These are phyloP conservation scores for Timandra comae DNA, from an alignment of 2,888 invertebrate species.

Conservation along the genomic window DNA sequence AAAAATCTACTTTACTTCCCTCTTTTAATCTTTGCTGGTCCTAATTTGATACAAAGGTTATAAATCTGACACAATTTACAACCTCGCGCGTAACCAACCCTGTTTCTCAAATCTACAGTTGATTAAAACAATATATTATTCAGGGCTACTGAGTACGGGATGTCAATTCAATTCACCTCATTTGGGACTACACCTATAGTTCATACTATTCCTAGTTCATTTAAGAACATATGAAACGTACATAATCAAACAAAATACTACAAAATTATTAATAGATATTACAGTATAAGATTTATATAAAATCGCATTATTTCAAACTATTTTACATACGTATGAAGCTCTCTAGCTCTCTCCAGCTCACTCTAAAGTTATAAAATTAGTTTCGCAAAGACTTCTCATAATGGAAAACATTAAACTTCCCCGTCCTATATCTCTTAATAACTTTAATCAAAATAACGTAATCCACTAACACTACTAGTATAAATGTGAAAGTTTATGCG, in stretches of 20 bases:
- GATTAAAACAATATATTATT: slow-evolving; percentile 26
- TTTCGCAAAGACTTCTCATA: too few relatives aligned
- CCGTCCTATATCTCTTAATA: too few relatives aligned
- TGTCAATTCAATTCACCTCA: slow-evolving; percentile 7
- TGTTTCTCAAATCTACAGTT: slow-evolving; percentile 14
- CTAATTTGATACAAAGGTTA: slow-evolving; percentile 8
- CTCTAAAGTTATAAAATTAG: too few relatives aligned
- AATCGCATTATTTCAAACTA: not conserved
- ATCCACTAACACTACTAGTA: too few relatives aligned
- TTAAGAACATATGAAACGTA: not conserved
- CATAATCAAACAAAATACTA: not conserved
- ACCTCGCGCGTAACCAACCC: slow-evolving; percentile 3
- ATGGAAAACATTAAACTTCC: too few relatives aligned
- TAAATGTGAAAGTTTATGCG: too few relatives aligned
- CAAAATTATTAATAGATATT: not conserved
- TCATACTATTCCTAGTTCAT: not conserved
- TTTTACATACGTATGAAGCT: too few relatives aligned
- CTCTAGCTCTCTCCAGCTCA: too few relatives aligned
- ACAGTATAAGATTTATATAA: not conserved
- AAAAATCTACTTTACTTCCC: not conserved
- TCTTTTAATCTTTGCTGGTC: slow-evolving; percentile 4
- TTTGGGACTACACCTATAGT: not conserved
- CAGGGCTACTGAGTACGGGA: slow-evolving; percentile 5
- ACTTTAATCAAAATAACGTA: too few relatives aligned
- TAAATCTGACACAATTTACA: slow-evolving; percentile 11